Conservation (phyloP, 2,797 vertebrate genomes). For the Buceros bicornis region DNA sequence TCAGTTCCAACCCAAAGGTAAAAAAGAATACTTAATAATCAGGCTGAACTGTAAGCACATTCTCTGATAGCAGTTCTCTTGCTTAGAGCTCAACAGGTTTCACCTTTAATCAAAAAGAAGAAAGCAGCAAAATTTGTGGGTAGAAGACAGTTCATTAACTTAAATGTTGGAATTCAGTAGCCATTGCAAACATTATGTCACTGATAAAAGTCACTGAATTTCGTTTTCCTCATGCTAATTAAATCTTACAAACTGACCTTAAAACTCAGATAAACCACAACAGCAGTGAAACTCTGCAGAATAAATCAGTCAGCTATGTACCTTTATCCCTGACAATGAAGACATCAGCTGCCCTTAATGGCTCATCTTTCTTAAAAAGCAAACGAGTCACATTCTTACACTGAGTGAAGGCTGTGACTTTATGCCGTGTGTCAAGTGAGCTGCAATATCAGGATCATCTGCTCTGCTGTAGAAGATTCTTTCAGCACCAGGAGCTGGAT, state of each 20-base stretch:
- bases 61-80: background rate
- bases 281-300: background rate
- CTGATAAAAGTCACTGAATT: background rate
- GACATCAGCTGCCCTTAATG: background rate
- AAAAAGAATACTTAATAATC: background rate
- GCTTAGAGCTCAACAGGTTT: background rate
- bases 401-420: slow-evolving; percentile 53
- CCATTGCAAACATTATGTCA: background rate
- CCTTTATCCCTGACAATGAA: background rate
- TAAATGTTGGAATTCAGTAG: background rate
- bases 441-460: slow-evolving; percentile 84
- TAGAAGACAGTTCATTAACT: background rate
- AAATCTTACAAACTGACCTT: background rate
- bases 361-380: background rate
- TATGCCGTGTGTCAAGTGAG: slow-evolving; percentile 84
- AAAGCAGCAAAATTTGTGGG: background rate
- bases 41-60: background rate
- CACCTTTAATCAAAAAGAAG: background rate
- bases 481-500: slow-evolving; percentile 80
- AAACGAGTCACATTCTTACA: slow-evolving; percentile 75
- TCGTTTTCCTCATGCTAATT: background rate
- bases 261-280: background rate
- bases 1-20: background rate
- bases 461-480: slow-evolving; percentile 86
- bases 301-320: background rate